Evolutionary conservation across 2,797 vertebrate species (phyloP).

Genomic region (Malurus splendens): DNA sequence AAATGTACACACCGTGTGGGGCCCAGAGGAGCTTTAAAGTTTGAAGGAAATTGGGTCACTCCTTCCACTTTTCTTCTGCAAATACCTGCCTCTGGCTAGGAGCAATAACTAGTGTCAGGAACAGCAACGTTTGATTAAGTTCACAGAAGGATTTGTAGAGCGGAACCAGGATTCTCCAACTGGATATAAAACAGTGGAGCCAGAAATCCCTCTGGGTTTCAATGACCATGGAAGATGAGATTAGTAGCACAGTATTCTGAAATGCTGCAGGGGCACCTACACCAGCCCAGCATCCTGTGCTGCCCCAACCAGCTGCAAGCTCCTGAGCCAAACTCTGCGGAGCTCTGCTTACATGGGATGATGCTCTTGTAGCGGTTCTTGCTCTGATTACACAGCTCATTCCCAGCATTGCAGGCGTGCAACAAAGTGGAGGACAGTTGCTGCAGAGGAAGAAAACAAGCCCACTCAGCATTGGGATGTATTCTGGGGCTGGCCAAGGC

Average conservation of each 20-base stretch:
- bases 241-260: background rate
- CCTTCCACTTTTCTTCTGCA: background rate
- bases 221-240: background rate
- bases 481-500: background rate
- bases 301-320: background rate
- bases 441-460: slow-evolving; percentile 3
- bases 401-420: slow-evolving; percentile 8
- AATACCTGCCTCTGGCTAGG: background rate
- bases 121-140: background rate
- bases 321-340: background rate
- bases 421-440: slow-evolving; percentile 17
- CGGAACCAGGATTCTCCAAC: background rate
- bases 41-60: background rate
- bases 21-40: background rate
- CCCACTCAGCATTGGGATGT: background rate
- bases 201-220: background rate
- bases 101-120: background rate
- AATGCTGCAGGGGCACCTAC: background rate
- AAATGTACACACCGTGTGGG: background rate
- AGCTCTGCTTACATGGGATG: slow-evolving; percentile 44
- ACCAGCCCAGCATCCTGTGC: background rate
- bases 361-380: slow-evolving; percentile 57
- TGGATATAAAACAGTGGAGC: background rate
- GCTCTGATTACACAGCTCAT: slow-evolving; percentile 19
- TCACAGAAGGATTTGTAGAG: background rate